A percentile compares a stretch with the other conserved stretches of the same genome.
Evolutionary conservation across 2,888 invertebrate genomes (phyloP).

Genomic region (Drosophila tripunctata): DNA sequence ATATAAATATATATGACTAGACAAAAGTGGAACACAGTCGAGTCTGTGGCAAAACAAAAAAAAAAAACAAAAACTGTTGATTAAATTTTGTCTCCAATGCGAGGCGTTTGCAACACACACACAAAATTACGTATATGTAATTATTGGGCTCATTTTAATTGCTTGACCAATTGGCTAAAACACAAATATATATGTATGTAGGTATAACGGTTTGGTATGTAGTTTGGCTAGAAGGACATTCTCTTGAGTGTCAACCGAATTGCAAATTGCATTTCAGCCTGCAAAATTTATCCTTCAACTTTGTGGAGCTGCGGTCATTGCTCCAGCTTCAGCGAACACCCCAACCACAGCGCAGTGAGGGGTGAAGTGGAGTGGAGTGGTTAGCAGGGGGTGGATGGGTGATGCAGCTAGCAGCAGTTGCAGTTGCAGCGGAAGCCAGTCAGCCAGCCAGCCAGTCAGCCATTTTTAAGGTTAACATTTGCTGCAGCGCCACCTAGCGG

Average conservation of each 20-base stretch:
- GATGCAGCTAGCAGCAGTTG: not conserved
- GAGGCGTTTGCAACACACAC: not conserved
- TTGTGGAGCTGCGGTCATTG: slow-evolving; percentile 78
- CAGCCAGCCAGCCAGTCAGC: slow-evolving; percentile 26
- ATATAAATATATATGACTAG: slow-evolving; percentile 20
- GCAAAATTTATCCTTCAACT: slow-evolving; percentile 76
- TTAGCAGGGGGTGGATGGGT: not conserved
- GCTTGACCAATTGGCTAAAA: slow-evolving; percentile 11
- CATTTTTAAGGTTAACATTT: slow-evolving; percentile 68
- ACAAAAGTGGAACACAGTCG: slow-evolving; percentile 31
- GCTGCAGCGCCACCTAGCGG: slow-evolving; percentile 63
- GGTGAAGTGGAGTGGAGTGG: not conserved
- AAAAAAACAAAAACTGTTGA: slow-evolving; percentile 30
- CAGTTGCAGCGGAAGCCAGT: slow-evolving; percentile 3
- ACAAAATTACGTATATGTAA: slow-evolving; percentile 16
- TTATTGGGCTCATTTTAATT: slow-evolving; percentile 33
- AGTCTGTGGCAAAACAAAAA: slow-evolving; percentile 2
- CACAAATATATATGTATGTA: not conserved
- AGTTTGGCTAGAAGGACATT: too few species aligned
- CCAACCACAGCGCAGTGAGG: too few species aligned
- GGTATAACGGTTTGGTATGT: too few species aligned
- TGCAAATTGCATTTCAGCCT: slow-evolving; percentile 48
- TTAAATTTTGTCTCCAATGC: slow-evolving; percentile 31
- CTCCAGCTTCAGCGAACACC: slow-evolving; percentile 56
- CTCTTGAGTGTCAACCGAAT: slow-evolving; percentile 11